Evolutionary conservation across 2,113 vertebrate genomes (phyloP).

Genomic region (Phainopepla nitens): DNA sequence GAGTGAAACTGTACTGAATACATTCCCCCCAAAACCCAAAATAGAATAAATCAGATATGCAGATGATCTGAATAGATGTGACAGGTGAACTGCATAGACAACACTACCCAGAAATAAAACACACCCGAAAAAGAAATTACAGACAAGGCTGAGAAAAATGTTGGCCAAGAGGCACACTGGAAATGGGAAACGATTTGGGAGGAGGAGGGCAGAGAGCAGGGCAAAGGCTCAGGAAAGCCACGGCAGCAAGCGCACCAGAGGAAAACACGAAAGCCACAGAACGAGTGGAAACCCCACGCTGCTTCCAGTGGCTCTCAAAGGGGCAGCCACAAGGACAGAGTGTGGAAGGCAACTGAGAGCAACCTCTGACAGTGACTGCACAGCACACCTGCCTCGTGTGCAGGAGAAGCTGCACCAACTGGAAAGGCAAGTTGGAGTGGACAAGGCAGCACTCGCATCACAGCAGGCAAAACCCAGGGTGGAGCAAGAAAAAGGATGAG

Average conservation of each 20-base stretch:
- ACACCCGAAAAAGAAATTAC: background rate
- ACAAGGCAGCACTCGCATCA: rapidly evolving
- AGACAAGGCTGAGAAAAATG: background rate
- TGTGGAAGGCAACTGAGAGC: rapidly evolving
- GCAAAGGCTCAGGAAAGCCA: background rate
- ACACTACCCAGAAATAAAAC: background rate
- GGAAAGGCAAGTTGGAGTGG: background rate
- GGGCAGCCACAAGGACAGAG: background rate
- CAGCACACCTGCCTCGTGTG: rapidly evolving
- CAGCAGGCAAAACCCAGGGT: background rate
- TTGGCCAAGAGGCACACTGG: background rate
- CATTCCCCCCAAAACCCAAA: background rate
- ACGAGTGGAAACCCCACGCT: background rate
- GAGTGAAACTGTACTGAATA: background rate
- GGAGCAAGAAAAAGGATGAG: background rate
- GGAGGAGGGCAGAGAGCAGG: background rate
- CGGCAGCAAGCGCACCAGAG: background rate
- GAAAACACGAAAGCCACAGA: background rate
- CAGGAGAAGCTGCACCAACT: background rate
- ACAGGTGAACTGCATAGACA: background rate
- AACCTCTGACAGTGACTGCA: background rate
- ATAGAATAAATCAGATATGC: background rate
- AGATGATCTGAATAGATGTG: background rate
- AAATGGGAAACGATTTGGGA: background rate
- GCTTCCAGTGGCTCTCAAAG: background rate